Base-by-base conservation (phyloP, 2,888 invertebrate genomes). In the Electrophaes corylata region DNA sequence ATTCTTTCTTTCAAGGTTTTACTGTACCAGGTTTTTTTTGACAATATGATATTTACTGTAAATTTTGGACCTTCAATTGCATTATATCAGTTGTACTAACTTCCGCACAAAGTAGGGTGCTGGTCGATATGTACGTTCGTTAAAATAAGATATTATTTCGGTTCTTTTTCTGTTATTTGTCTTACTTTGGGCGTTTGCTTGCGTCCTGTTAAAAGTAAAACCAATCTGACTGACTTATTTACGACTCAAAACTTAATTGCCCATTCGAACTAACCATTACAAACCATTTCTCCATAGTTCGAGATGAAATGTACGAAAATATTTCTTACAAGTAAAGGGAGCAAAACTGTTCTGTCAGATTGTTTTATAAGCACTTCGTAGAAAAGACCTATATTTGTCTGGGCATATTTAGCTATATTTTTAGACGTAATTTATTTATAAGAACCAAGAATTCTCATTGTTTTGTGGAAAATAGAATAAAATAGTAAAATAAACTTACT, bases 391-490 rank as follows among this genome's bases (percentile, higher is more conserved):
- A 12, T 29, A 18, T 43, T 48, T 57, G 51, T 29, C 20, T 48
- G 47, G 51, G 39, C 20, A 50, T 56, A 55, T 56, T 56, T 65
- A 61, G 53, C 55, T 66, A 58, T 70, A 76, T 71, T 75, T 76
- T 77, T 79, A 77, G 73, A 76, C 20, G 55, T 80, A 77, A 74
- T 75, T 70, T 83, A 69, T 65, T 71, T 77, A 70, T 81, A 73
- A 67, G 73, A 76, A 77, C 72, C 77, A 74, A 74, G 68, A 66
- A 69, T 65, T 72, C 66, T 76, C 77, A 73, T 76, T 66, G 68
- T 73, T 72, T 83, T 84, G 83, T 79, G 75, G 65, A 57, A 62
- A 57, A 66, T 78, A 75, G 73, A 83, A 79, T 79, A 83, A 83
- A 82, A 61, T 77, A 81, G 75, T 69, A 59, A 64, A 68, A 59